These are phyloP conservation scores for Meloidogyne chitwoodi DNA, from an alignment of 1,140 invertebrate genomes.

Conservation along the genomic window DNA sequence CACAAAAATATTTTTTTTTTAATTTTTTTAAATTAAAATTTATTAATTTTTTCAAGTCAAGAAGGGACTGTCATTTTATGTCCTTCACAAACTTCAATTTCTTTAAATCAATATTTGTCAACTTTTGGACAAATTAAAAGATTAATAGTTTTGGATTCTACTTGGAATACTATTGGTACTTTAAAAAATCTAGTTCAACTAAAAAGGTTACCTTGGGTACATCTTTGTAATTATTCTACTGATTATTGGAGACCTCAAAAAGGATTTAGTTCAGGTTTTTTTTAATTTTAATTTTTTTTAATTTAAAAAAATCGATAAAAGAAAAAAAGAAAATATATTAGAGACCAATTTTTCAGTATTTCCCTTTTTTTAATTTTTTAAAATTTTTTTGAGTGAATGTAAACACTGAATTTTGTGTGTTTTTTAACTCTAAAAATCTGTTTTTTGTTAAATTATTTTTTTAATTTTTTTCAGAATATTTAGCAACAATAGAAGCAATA, in stretches of 20 bases:
- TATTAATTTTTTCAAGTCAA: neutral
- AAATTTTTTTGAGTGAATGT: too few species aligned
- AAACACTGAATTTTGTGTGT: too few species aligned
- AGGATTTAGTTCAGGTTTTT: constrained; percentile 6
- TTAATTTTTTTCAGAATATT: constrained; percentile 30
- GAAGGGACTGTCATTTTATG: neutral
- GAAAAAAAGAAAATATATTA: too few species aligned
- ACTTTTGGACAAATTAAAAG: constrained; percentile 33
- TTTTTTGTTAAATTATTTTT: too few species aligned
- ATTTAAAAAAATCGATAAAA: neutral
- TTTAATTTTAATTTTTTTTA: neutral
- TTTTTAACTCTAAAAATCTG: too few species aligned
- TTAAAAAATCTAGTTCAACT: constrained; percentile 40
- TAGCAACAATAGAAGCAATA: constrained; percentile 59
- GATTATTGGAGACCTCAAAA: constrained; percentile 56
- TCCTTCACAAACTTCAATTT: constrained; percentile 18
- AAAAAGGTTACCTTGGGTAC: constrained; percentile 41
- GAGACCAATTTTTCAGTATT: neutral
- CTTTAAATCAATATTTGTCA: constrained; percentile 45
- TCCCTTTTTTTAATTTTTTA: too few species aligned
- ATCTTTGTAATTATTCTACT: constrained; percentile 44
- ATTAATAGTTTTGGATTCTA: constrained; percentile 53
- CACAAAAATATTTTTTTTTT: too few species aligned
- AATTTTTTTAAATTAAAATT: neutral
- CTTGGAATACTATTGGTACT: constrained; percentile 48